These are phyloP conservation scores for Cherax destructor DNA, from an alignment of 1,140 invertebrate species.

Conservation along the genomic window DNA sequence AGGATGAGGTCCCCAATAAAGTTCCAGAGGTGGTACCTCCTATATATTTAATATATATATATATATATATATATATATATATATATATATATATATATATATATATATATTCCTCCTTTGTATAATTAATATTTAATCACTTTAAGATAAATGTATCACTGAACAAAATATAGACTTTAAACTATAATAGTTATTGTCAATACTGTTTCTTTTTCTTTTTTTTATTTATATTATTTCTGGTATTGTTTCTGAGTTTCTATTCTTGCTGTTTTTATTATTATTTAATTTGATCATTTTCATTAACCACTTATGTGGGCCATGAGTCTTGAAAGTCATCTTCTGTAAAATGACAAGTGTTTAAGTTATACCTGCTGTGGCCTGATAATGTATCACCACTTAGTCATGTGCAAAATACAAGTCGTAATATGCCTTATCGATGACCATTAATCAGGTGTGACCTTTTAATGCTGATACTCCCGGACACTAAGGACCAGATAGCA, in stretches of 20 bases:
- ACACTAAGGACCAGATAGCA: too few relatives aligned
- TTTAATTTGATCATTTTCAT: not conserved
- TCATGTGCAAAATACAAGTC: not conserved
- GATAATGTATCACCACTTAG: not conserved
- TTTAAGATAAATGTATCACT: too few relatives aligned
- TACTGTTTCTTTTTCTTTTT: too few relatives aligned
- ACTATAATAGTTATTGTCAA: too few relatives aligned
- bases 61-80: slow-evolving; percentile 6
- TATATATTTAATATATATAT: not conserved
- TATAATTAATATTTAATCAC: too few relatives aligned
- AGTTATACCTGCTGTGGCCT: not conserved
- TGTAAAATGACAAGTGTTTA: not conserved
- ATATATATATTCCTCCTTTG: not conserved
- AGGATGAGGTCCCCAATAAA: too few relatives aligned
- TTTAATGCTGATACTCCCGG: too few relatives aligned
- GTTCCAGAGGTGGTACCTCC: too few relatives aligned
- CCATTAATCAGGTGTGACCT: not conserved
- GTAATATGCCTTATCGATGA: not conserved
- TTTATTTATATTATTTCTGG: too few relatives aligned
- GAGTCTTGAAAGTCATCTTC: not conserved
- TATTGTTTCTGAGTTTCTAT: too few relatives aligned
- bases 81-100: slow-evolving; percentile 6
- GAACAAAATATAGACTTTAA: too few relatives aligned
- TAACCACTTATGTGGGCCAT: not conserved
- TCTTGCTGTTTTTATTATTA: too few relatives aligned